Percentiles rank a stretch among this genome's conserved stretches.
Conservation (phyloP, 2,888 invertebrate species). For the Drosophila multiciliata region DNA sequence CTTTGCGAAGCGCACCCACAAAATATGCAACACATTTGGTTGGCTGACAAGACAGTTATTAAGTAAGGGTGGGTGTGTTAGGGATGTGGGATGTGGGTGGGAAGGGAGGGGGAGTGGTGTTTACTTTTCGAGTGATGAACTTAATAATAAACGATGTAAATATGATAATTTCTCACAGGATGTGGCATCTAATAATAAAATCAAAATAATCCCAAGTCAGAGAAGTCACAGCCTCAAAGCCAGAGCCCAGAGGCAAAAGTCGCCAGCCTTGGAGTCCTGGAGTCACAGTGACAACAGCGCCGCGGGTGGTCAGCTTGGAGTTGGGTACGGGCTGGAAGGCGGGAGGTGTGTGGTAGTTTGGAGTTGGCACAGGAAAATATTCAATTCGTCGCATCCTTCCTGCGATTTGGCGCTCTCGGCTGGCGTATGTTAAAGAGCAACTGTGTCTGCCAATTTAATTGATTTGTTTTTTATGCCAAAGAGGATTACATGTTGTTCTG, state of each 20-base stretch:
- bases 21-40: slow-evolving; percentile 74
- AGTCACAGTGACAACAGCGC: slow-evolving; percentile 67
- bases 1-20: slow-evolving; percentile 39
- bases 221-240: slow-evolving; percentile 51
- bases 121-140: slow-evolving; percentile 83
- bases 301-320: slow-evolving; percentile 61
- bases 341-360: neutral
- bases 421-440: slow-evolving; percentile 58
- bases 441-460: slow-evolving; percentile 79
- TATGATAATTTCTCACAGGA: slow-evolving; percentile 85
- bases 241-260: slow-evolving; percentile 1
- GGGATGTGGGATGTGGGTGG: neutral
- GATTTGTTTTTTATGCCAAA: slow-evolving; percentile 85
- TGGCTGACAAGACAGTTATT: slow-evolving; percentile 54
- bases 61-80: slow-evolving; percentile 31
- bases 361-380: slow-evolving; percentile 75
- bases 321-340: neutral
- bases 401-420: slow-evolving; percentile 52
- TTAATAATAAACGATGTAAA: slow-evolving; percentile 86
- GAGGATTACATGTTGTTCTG: slow-evolving; percentile 81
- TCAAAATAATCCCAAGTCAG: slow-evolving; percentile 83
- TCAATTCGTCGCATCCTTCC: slow-evolving; percentile 83
- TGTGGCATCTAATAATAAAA: slow-evolving; percentile 85
- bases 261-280: slow-evolving; percentile 4
- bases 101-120: neutral